Conservation (phyloP, 2,113 vertebrate species). For the Laticauda colubrina region DNA sequence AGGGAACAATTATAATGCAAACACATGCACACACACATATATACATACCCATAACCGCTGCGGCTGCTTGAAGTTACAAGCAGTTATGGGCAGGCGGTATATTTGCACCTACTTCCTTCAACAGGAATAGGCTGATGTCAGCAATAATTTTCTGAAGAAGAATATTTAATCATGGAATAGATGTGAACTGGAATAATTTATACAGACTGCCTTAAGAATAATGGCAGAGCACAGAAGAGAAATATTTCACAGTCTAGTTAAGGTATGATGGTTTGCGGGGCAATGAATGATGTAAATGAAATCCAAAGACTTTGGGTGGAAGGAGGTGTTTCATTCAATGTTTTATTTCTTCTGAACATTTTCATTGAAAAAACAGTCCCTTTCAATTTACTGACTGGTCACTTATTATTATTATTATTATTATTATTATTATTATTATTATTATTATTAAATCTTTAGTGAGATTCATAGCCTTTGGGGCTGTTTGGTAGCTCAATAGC, state of each 20-base stretch:
- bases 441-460: too few relatives aligned
- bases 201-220: background rate
- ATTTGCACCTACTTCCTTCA: background rate
- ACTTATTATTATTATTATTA: too few relatives aligned
- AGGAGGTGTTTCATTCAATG: too few relatives aligned
- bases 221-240: too few relatives aligned
- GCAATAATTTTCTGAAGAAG: background rate
- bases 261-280: background rate
- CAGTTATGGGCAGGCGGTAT: background rate
- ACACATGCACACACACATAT: too few relatives aligned
- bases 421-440: too few relatives aligned
- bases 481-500: too few relatives aligned
- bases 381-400: background rate
- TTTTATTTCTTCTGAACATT: too few relatives aligned
- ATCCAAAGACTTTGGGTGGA: background rate
- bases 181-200: constrained; percentile 1
- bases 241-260: background rate
- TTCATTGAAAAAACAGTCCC: too few relatives aligned
- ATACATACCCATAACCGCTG: too few relatives aligned
- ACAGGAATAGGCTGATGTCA: background rate
- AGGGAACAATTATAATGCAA: background rate
- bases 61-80: background rate
- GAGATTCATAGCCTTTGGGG: too few relatives aligned
- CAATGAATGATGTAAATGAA: background rate
- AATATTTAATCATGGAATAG: background rate